Evolutionary conservation across 2,113 vertebrate species (phyloP).

Genomic region (Poeciliopsis turrubarensis): DNA sequence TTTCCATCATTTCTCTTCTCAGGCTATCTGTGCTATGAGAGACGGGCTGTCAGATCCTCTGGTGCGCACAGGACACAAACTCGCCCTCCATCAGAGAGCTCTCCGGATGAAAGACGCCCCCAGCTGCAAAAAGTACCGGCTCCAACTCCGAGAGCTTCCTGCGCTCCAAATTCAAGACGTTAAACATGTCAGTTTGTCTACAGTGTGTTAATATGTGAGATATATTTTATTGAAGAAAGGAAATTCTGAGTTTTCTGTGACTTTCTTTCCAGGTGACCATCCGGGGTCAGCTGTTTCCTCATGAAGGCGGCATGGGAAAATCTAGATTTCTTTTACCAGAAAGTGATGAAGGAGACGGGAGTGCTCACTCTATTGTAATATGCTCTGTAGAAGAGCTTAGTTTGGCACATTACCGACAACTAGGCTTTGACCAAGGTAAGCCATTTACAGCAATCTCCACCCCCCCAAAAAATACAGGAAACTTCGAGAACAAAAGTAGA

Average conservation of each 20-base stretch:
- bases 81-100: conserved; percentile 89
- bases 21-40: conserved; percentile 86
- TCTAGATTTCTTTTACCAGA: conserved; percentile 87
- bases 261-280: conserved; percentile 86
- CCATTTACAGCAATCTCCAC: neutral
- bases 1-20: neutral
- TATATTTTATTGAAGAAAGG: neutral
- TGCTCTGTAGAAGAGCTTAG: conserved; percentile 95
- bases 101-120: conserved; percentile 86
- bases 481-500: neutral
- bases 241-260: neutral
- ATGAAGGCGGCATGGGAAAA: conserved; percentile 87
- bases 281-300: conserved; percentile 90
- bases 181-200: conserved; percentile 82
- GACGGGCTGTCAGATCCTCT: conserved; percentile 85
- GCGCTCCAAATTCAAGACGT: conserved; percentile 83
- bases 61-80: conserved; percentile 88
- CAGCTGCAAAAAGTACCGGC: conserved; percentile 78
- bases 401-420: conserved; percentile 84
- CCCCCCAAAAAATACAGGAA: neutral
- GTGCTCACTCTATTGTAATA: conserved; percentile 78
- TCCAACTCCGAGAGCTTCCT: conserved; percentile 82
- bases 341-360: conserved; percentile 39
- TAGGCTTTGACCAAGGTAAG: conserved; percentile 92
- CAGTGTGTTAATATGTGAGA: neutral